Conservation (phyloP, 92 coral and sea anemone genomes). For the Palythoa grandiflora region DNA sequence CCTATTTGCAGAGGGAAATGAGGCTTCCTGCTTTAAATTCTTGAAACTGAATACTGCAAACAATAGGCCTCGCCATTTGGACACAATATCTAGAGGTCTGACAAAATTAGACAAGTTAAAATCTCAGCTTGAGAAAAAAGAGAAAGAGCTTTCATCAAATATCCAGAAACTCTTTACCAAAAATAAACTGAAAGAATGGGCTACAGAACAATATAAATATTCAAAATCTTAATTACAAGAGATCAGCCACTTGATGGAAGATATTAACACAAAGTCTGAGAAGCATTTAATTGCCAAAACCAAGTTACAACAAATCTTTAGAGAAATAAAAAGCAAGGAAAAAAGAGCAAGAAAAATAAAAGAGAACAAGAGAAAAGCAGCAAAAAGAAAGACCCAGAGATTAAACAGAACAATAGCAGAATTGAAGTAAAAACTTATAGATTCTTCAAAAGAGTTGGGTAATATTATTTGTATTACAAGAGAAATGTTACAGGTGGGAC, state of each 20-base stretch:
- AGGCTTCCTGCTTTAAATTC: conserved; percentile 64
- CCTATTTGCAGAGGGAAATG: conserved; percentile 54
- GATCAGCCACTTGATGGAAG: conserved; percentile 26
- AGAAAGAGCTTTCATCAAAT: not conserved
- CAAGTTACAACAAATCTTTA: conserved; percentile 17
- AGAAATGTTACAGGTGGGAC: not conserved
- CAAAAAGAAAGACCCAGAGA: conserved; percentile 37
- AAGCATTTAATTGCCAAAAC: conserved; percentile 46
- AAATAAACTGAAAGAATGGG: conserved; percentile 60
- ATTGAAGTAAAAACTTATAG: conserved; percentile 48
- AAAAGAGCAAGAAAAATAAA: conserved; percentile 28
- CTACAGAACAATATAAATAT: conserved; percentile 19
- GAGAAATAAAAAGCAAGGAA: conserved; percentile 5
- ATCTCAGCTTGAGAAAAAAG: conserved; percentile 50
- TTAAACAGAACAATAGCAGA: conserved; percentile 56
- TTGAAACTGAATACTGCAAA: conserved; percentile 42
- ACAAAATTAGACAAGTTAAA: conserved; percentile 52
- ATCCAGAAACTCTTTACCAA: conserved; percentile 49
- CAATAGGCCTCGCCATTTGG: conserved; percentile 56
- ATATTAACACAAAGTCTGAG: conserved; percentile 6
- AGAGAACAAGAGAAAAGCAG: conserved; percentile 30
- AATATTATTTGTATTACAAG: conserved; percentile 40
- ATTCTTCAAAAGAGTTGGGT: conserved; percentile 26
- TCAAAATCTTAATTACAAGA: conserved; percentile 35
- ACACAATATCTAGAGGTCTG: conserved; percentile 54